phyloP scores from a whole-genome alignment of 2,113 vertebrate species.

The Rhinopomastus cyanomelas region DNA sequence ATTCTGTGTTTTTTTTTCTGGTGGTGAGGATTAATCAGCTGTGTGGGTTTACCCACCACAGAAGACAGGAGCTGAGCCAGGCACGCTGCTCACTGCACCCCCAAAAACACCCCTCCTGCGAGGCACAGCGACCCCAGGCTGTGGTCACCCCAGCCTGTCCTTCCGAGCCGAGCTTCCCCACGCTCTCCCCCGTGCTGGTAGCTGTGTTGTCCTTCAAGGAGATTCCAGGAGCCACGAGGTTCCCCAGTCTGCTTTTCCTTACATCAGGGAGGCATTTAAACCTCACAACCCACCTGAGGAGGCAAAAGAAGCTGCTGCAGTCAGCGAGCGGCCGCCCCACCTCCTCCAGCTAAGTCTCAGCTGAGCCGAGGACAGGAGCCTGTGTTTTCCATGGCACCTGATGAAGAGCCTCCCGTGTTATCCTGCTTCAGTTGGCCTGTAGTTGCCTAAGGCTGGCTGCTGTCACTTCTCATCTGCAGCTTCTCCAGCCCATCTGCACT shows the following conservation, averaged over 20 bases:
- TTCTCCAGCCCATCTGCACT: conserved; percentile 44
- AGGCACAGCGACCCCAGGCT: background rate
- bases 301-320: background rate
- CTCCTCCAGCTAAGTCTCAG: conserved; percentile 48
- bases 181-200: background rate
- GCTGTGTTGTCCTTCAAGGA: background rate
- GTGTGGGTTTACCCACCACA: background rate
- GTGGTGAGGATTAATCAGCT: background rate
- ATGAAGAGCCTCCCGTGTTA: conserved; percentile 35
- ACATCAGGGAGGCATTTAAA: background rate
- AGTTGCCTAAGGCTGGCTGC: conserved; percentile 14
- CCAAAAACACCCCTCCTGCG: background rate
- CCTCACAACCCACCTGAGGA: conserved; percentile 13
- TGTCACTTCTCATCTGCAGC: conserved; percentile 27
- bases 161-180: background rate
- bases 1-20: background rate
- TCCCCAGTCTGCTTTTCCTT: background rate
- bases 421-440: conserved; percentile 38
- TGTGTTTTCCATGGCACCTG: conserved; percentile 60
- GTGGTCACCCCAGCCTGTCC: background rate
- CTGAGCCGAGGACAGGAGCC: conserved; percentile 43
- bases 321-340: background rate
- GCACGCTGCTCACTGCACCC: background rate
- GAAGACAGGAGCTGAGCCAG: background rate
- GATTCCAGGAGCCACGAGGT: background rate